Evolutionary conservation across 2,797 vertebrate genomes (phyloP).

Genomic region (Falco peregrinus): DNA sequence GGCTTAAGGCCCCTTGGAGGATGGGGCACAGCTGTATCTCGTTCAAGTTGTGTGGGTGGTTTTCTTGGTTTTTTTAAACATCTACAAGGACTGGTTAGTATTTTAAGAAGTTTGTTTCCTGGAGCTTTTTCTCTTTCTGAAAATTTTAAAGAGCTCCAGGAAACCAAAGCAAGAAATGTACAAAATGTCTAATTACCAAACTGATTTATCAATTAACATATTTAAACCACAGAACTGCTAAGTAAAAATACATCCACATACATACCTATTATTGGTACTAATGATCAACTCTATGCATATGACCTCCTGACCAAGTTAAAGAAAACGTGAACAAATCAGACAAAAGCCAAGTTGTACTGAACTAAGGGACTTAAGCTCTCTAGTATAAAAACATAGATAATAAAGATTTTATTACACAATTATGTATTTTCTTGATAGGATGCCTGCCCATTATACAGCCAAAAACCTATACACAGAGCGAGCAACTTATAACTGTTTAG

Average conservation of each 20-base stretch:
- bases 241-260: neutral
- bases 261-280: neutral
- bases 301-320: neutral
- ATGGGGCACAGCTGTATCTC: neutral
- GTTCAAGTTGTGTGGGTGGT: neutral
- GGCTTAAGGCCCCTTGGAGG: neutral
- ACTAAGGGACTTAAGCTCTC: neutral
- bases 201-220: neutral
- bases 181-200: neutral
- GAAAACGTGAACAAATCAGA: neutral
- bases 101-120: neutral
- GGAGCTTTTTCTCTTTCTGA: neutral
- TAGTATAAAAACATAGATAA: neutral
- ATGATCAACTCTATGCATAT: neutral
- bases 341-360: neutral
- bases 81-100: neutral
- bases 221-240: neutral
- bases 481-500: neutral
- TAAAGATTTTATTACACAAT: neutral
- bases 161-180: neutral
- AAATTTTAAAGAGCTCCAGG: neutral
- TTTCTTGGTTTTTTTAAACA: neutral
- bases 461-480: neutral
- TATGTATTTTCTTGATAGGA: neutral
- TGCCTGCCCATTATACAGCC: neutral